phyloP scores from a whole-genome alignment of 1,140 invertebrate species.

The Holcopasites calliopsidis region DNA sequence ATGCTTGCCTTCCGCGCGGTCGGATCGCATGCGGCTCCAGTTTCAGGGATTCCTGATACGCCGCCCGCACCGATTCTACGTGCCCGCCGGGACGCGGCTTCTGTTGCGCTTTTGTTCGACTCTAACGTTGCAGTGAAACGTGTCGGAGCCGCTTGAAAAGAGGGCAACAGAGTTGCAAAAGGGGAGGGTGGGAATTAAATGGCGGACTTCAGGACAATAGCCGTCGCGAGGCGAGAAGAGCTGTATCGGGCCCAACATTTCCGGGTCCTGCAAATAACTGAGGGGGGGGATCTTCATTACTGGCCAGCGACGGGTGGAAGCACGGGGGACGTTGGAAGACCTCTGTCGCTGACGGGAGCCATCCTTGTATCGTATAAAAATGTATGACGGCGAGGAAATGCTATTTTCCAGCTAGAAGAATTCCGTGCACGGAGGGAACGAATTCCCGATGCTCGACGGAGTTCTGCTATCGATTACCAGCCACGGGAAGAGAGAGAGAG shows the following conservation, averaged over 20 bases:
- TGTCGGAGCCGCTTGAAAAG: too few species aligned
- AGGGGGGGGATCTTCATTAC: conserved; percentile 16
- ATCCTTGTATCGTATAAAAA: conserved; percentile 48
- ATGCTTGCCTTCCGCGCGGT: not conserved
- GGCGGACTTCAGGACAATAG: too few species aligned
- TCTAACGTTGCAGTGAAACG: not conserved
- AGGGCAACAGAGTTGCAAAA: not conserved
- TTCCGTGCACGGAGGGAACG: conserved; percentile 52
- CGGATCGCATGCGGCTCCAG: conserved; percentile 7
- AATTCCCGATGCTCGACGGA: conserved; percentile 59
- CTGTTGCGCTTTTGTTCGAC: not conserved
- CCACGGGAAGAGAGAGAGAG: not conserved
- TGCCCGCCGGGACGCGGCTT: not conserved
- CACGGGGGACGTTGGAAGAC: conserved; percentile 12
- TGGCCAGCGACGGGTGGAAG: conserved; percentile 19
- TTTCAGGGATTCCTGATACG: conserved; percentile 18
- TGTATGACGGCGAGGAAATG: conserved; percentile 47
- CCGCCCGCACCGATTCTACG: not conserved
- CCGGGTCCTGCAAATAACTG: too few species aligned
- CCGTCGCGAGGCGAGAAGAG: too few species aligned
- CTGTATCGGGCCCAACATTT: too few species aligned
- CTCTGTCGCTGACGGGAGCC: conserved; percentile 36
- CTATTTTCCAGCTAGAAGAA: conserved; percentile 48
- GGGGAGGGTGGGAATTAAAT: too few species aligned
- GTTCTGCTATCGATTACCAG: conserved; percentile 46